Percentiles rank a stretch among this genome's conserved stretches.
phyloP scores from a whole-genome alignment of 2,113 vertebrate genomes.

The Oryzias woworae region DNA sequence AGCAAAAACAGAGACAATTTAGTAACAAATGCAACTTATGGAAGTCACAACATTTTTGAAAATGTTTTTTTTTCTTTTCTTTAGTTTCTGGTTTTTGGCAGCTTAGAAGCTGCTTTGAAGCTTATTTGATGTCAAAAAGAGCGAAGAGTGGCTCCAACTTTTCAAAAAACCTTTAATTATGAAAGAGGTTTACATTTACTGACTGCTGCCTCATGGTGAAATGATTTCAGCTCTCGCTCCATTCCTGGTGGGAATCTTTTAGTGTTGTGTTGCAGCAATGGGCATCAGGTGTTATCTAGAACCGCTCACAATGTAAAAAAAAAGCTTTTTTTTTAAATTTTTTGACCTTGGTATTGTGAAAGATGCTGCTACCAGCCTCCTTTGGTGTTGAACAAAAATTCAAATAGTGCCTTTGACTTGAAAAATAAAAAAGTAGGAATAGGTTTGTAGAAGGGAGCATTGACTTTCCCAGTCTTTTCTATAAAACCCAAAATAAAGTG shows the following conservation, averaged over 20 bases:
- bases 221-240: slow-evolving; percentile 4
- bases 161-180: not conserved
- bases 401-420: not conserved
- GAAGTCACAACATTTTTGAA: too few species aligned
- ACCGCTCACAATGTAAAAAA: slow-evolving; percentile 27
- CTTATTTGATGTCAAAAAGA: not conserved
- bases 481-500: not conserved
- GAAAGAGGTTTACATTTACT: slow-evolving; percentile 3
- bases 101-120: not conserved
- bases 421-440: not conserved
- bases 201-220: not conserved
- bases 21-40: too few species aligned
- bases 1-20: too few species aligned
- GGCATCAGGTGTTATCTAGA: slow-evolving; percentile 37
- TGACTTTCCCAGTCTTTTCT: not conserved
- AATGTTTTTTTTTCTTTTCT: too few species aligned
- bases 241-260: not conserved
- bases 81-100: not conserved
- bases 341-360: slow-evolving; percentile 17
- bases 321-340: slow-evolving; percentile 15
- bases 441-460: not conserved
- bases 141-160: not conserved
- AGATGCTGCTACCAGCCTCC: not conserved
- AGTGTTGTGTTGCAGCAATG: slow-evolving; percentile 2
- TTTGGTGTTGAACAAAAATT: slow-evolving; percentile 1